Base-by-base conservation (phyloP, 2,888 invertebrate genomes). In the Chydorus sphaericus region DNA sequence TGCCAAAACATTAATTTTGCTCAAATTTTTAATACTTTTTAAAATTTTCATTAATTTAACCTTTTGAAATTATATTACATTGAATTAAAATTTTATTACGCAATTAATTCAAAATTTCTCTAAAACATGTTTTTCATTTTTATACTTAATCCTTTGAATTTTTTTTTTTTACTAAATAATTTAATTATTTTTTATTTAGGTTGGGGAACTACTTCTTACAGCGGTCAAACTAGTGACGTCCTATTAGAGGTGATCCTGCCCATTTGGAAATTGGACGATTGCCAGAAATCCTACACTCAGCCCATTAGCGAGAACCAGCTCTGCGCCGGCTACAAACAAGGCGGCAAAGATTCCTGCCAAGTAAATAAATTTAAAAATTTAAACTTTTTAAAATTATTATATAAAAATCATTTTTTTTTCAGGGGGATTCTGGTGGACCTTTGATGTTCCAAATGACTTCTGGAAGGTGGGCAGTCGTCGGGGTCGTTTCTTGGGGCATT, bases 341-440 rank as follows among this genome's bases (percentile, higher is more conserved):
- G 87, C 0, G 85, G 85, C 1, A 80, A 80, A 59, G 90, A 90
- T 66, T 81, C 87, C 14, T 90, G 89, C 64, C 83, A 86, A 77
- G 90, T 84, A 69, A 59, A 60, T 50, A 44, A 29, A 20, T 28
- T 30, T 39, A 48, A 26, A 26, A 8, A n/a, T 53, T 31, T 57
- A 36, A 16, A 3, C 3, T 36, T n/a, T 36, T 36, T 36, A 36
- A 16, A n/a, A n/a, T n/a, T n/a, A n/a, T n/a, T n/a, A 36, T 36
- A 36, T 39, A 36, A 50, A 44, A 38, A 55, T 18, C 44, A 58
- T 58, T 53, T 58, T 54, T 50, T 62, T 68, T 67, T 1, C 69
- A 85, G 84, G 87, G 86, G 10, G 87, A 89, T 68, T 87, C 83
- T 7, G 89, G 89, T 11, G 90, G 90, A 1, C 89, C 90, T 0